Evolutionary conservation across 37 sponge, comb jelly and placozoan species (phyloP).

Genomic region (Hexactinellida sp.): DNA sequence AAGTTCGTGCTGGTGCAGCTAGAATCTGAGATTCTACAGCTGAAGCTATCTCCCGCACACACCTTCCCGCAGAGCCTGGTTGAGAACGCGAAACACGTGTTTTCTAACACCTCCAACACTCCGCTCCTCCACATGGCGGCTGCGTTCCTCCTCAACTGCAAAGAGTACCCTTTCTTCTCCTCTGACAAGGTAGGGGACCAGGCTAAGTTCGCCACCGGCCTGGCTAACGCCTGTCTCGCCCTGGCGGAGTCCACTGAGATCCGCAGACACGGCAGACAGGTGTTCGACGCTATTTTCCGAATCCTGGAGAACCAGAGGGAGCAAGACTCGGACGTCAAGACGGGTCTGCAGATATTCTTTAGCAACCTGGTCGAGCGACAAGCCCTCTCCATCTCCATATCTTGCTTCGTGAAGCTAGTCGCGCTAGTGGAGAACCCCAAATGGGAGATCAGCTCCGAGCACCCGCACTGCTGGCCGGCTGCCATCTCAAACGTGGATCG

Average conservation of each 20-base stretch:
- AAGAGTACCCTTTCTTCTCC: constrained; percentile 32
- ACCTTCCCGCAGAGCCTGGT: constrained; percentile 1
- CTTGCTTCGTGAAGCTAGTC: constrained; percentile 7
- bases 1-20: background rate
- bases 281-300: background rate
- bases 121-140: constrained; percentile 25
- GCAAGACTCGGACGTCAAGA: background rate
- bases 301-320: background rate
- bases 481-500: constrained; percentile 4
- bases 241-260: background rate
- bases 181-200: background rate
- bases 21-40: background rate
- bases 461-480: constrained; percentile 1
- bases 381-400: background rate
- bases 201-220: constrained; percentile 1
- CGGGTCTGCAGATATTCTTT: background rate
- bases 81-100: background rate
- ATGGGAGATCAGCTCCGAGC: constrained; percentile 2
- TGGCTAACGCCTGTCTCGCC: background rate
- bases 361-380: background rate
- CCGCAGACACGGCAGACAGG: background rate
- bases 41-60: background rate
- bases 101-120: background rate
- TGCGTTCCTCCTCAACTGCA: constrained; percentile 53
- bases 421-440: background rate